Evolutionary conservation across 2,888 invertebrate genomes (phyloP), one percentile per base, ranked within the genome.

Genomic region (Lasioglossum zephyrum): DNA sequence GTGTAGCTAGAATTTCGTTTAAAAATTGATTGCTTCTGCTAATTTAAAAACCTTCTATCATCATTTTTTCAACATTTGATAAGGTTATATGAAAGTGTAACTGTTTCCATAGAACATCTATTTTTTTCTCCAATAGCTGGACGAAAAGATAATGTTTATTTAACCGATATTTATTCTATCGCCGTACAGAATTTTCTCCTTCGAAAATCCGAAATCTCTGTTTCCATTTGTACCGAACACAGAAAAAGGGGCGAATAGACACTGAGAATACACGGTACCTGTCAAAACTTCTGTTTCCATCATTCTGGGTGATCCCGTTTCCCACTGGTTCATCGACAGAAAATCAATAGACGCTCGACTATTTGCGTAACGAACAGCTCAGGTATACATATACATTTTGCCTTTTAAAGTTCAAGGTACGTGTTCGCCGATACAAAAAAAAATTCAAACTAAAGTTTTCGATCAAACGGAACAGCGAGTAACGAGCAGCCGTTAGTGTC

Each of bases 211-310:
- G 44, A 72, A 73, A 66, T 44, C 41, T 4, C 26, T 72, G 60
- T 69, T 78, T 69, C 47, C 53, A 69, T 82, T 82, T 72, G 13
- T 16, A 8, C 53, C 9, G 16, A 39, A 13, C 22, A 36, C 26
- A 63, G 2, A 31, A 53, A 72, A 41, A 39, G 53, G 22, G 18
- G 18, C 13, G 44, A 73, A 83, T 63, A 78, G 60, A 80, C 72
- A 73, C 63, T 63, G 77, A 84, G 74, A 77, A 66, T 72, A 26
- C 1, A 26, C 49, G 9, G 36, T 13, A 47, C 36, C 75, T 39
- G 84, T 86, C 78, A 69, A 81, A 84, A 77, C 66, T 84, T 84
- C 81, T 72, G 86, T 85, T 85, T 85, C 79, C 73, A 84, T 79
- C 76, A 47, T 49, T 72, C 39, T 31, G 53, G 44, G 47, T 75